Percentiles rank a stretch among this genome's conserved stretches.
These are phyloP conservation scores for Pristionchus maxplancki DNA, from an alignment of 2,888 invertebrate genomes.

Conservation along the genomic window DNA sequence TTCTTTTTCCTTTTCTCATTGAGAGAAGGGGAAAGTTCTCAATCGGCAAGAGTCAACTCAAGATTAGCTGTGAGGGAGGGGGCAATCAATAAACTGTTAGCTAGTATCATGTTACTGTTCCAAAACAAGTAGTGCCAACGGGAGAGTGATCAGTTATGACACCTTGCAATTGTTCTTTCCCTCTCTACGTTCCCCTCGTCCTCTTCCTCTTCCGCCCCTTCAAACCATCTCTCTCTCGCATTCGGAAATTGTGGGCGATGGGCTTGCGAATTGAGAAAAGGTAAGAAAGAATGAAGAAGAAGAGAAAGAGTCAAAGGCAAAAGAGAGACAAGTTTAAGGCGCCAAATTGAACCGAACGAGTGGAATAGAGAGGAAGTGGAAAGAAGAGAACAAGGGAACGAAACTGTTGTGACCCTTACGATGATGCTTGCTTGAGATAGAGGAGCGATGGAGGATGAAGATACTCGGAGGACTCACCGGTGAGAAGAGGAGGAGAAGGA, in stretches of 20 bases:
- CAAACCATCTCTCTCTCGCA: too few relatives aligned
- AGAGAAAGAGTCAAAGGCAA: slow-evolving; percentile 25
- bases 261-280: slow-evolving; percentile 1
- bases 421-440: not conserved
- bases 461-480: not conserved
- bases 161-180: not conserved
- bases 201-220: not conserved
- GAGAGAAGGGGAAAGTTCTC: slow-evolving; percentile 18
- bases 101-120: not conserved
- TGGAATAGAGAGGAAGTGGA: slow-evolving; percentile 2
- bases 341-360: slow-evolving; percentile 38
- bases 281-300: slow-evolving; percentile 30
- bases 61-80: not conserved
- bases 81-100: slow-evolving; percentile 26
- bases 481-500: slow-evolving; percentile 8
- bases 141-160: not conserved
- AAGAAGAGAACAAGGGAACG: slow-evolving; percentile 6
- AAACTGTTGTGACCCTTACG: not conserved
- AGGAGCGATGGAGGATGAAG: not conserved
- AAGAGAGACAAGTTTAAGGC: slow-evolving; percentile 30
- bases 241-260: slow-evolving; percentile 35
- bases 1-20: not conserved
- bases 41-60: not conserved
- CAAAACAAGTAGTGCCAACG: not conserved
- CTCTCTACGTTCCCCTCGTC: not conserved